Evolutionary conservation across 2,797 vertebrate genomes (phyloP).

Genomic region (Sebastiscus albofasciatus): DNA sequence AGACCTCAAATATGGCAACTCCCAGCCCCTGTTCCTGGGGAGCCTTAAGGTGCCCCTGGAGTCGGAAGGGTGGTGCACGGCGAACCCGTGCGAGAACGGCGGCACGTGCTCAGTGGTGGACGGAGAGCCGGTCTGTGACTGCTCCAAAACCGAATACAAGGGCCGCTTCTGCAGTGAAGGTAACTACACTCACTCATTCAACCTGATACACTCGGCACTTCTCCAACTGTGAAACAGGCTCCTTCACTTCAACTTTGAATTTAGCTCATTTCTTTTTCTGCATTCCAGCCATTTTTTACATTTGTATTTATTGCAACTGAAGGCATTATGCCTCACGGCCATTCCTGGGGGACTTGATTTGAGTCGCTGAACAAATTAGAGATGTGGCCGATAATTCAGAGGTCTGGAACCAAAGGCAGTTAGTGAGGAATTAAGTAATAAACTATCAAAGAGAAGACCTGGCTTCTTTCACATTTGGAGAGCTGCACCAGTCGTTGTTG

Average conservation of each 20-base stretch:
- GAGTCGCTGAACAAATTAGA: not conserved
- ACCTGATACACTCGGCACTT: not conserved
- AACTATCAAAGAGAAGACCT: not conserved
- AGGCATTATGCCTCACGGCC: not conserved
- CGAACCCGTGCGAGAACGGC: slow-evolving; percentile 95
- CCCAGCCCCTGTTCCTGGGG: slow-evolving; percentile 91
- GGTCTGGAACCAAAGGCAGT: not conserved
- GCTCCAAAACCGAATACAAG: slow-evolving; percentile 92
- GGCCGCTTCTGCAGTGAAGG: slow-evolving; percentile 97
- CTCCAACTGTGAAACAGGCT: slow-evolving; percentile 21
- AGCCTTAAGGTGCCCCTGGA: slow-evolving; percentile 91
- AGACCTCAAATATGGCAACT: slow-evolving; percentile 93
- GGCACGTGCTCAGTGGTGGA: slow-evolving; percentile 92
- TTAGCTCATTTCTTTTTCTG: not conserved
- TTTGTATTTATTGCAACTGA: not conserved
- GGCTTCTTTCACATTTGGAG: not conserved
- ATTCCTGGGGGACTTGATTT: not conserved
- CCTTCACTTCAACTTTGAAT: not conserved
- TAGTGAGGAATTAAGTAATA: not conserved
- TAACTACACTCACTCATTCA: slow-evolving; percentile 71
- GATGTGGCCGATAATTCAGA: too few species aligned
- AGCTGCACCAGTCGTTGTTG: not conserved
- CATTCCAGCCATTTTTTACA: not conserved
- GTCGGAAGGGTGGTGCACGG: slow-evolving; percentile 91
- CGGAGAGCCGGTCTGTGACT: slow-evolving; percentile 92